Conservation (phyloP, 2,888 invertebrate genomes). For the Lagria hirta region DNA sequence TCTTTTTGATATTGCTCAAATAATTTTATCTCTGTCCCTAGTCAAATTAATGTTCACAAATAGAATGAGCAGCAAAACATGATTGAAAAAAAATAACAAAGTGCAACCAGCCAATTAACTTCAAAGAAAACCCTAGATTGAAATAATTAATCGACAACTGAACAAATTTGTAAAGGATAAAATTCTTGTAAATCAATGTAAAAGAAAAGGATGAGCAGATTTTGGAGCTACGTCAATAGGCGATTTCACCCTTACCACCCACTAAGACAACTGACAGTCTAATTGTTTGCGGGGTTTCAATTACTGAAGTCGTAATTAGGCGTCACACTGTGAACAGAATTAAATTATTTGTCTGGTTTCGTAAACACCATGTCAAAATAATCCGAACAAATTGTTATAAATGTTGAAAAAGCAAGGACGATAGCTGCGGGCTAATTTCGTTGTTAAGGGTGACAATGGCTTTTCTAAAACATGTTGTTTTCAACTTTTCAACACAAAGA, state of each 20-base stretch:
- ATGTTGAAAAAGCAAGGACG: slow-evolving; percentile 21
- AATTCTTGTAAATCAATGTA: too few species aligned
- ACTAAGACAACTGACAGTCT: slow-evolving; percentile 53
- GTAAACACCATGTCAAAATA: slow-evolving; percentile 34
- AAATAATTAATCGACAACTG: too few species aligned
- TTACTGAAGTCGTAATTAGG: slow-evolving; percentile 52
- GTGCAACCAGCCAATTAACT: slow-evolving; percentile 35
- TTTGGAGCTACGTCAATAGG: slow-evolving; percentile 17
- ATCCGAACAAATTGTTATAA: slow-evolving; percentile 36
- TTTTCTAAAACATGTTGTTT: slow-evolving; percentile 2
- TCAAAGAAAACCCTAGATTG: too few species aligned
- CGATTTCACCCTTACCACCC: slow-evolving; percentile 46
- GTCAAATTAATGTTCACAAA: too few species aligned
- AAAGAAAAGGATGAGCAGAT: slow-evolving; percentile 19
- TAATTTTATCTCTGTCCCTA: too few species aligned
- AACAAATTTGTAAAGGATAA: too few species aligned
- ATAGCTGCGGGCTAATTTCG: slow-evolving; percentile 14
- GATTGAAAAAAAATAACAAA: too few species aligned
- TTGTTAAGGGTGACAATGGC: background rate
- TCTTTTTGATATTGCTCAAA: too few species aligned
- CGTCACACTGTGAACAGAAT: slow-evolving; percentile 54
- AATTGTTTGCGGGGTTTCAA: slow-evolving; percentile 55
- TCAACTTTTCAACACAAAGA: slow-evolving; percentile 1
- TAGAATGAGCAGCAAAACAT: too few species aligned
- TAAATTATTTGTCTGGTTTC: slow-evolving; percentile 54